A percentile compares a stretch with the other conserved stretches of the same genome.
Conservation (phyloP, 2,797 vertebrate species). For the Syngnathus rostellatus region DNA sequence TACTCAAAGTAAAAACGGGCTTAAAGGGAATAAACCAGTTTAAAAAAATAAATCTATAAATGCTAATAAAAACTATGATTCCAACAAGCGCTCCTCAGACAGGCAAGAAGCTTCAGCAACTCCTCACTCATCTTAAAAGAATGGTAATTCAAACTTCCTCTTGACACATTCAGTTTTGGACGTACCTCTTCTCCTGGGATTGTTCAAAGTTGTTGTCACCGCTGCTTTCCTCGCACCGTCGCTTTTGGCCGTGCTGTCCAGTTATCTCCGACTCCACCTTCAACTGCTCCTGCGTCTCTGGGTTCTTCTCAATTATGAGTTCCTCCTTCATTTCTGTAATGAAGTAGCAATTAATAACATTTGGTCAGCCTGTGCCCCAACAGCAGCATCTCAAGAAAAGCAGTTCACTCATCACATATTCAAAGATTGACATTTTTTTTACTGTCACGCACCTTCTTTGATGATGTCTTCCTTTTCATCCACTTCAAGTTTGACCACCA, state of each 20-base stretch:
- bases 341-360: background rate
- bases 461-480: background rate
- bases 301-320: slow-evolving; percentile 48
- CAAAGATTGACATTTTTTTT: no score
- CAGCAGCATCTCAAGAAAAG: no score
- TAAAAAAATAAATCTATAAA: no score
- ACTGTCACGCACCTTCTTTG: background rate
- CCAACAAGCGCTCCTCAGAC: no score
- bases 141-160: background rate
- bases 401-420: no score
- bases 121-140: background rate
- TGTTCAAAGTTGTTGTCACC: slow-evolving; percentile 82
- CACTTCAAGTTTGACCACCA: background rate
- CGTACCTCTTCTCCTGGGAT: slow-evolving; percentile 81
- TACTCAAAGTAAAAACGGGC: no score
- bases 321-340: slow-evolving; percentile 71
- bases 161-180: background rate
- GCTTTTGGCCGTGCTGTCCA: slow-evolving; percentile 72
- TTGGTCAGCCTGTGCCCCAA: background rate
- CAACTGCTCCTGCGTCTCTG: slow-evolving; percentile 37
- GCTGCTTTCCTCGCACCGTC: slow-evolving; percentile 75
- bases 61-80: no score
- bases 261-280: slow-evolving; percentile 57
- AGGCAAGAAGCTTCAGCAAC: no score
- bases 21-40: no score